Evolutionary conservation across 2,113 vertebrate species (phyloP).

Genomic region (Zonotrichia leucophrys): DNA sequence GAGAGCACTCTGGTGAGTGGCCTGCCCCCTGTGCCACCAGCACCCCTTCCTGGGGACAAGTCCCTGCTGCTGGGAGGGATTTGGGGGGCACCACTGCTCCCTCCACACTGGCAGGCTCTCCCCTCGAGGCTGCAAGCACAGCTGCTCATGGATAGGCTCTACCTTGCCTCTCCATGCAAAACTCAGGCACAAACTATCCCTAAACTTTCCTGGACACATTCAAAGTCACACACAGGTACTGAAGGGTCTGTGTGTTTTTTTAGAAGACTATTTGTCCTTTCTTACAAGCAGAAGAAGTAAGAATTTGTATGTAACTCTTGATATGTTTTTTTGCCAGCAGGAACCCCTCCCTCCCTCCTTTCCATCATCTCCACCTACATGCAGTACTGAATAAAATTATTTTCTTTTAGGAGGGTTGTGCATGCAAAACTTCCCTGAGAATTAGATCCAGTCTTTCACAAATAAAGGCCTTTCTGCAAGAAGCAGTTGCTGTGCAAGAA

Average conservation of each 20-base stretch:
- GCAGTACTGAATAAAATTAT: background rate
- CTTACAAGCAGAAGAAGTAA: background rate
- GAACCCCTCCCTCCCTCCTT: background rate
- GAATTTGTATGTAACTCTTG: background rate
- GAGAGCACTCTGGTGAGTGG: background rate
- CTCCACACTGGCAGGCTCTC: background rate
- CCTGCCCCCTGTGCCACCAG: background rate
- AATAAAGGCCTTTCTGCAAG: background rate
- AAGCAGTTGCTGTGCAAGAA: background rate
- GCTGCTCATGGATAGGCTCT: background rate
- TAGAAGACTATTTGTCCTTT: background rate
- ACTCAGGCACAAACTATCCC: background rate
- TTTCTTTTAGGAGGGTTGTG: background rate
- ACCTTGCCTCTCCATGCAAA: background rate
- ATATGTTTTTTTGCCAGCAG: background rate
- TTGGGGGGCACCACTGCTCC: background rate
- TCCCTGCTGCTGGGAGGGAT: background rate
- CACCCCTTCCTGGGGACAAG: background rate
- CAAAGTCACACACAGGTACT: background rate
- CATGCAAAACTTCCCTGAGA: background rate
- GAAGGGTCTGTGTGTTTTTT: background rate
- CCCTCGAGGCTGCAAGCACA: accelerated
- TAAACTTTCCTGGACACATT: background rate
- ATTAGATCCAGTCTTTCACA: background rate
- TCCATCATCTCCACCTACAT: background rate